phyloP scores from a whole-genome alignment of 2,797 vertebrate species.

The Aulostomus chinensis region DNA sequence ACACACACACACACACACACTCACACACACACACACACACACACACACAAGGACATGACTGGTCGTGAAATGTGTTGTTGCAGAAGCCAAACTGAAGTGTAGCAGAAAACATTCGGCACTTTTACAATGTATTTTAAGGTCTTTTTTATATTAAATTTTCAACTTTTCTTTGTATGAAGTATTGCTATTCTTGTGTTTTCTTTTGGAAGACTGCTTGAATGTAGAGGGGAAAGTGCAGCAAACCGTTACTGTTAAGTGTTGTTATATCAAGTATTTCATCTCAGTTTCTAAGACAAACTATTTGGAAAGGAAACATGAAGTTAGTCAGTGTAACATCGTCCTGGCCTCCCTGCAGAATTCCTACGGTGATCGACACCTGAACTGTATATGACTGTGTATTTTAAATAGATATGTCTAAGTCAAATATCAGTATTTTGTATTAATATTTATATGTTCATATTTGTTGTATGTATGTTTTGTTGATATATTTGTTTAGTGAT shows the following conservation, averaged over 20 bases:
- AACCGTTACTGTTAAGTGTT: slow-evolving; percentile 35
- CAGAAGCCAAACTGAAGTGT: slow-evolving; percentile 68
- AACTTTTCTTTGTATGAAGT: slow-evolving; percentile 22
- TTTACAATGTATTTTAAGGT: slow-evolving; percentile 58
- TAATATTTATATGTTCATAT: slow-evolving; percentile 70
- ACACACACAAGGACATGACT: slow-evolving; percentile 11
- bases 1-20: slow-evolving; percentile 19
- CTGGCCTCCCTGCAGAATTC: slow-evolving; percentile 30
- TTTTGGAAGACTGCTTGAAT: slow-evolving; percentile 82
- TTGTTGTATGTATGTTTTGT: slow-evolving; percentile 42
- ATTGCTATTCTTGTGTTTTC: slow-evolving; percentile 46
- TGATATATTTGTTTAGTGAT: slow-evolving; percentile 45
- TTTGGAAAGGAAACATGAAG: slow-evolving; percentile 12
- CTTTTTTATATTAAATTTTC: slow-evolving; percentile 30
- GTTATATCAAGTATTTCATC: slow-evolving; percentile 53
- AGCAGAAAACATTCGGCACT: slow-evolving; percentile 73
- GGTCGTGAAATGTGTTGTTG: slow-evolving; percentile 11
- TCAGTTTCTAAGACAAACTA: slow-evolving; percentile 33
- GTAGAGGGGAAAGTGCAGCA: slow-evolving; percentile 65
- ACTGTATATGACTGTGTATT: slow-evolving; percentile 67
- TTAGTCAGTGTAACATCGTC: slow-evolving; percentile 8
- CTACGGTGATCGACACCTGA: slow-evolving; percentile 39
- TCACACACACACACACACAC: slow-evolving; percentile 16
- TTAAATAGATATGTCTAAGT: slow-evolving; percentile 62
- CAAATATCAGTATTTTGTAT: slow-evolving; percentile 63